Percentiles rank a stretch among this genome's conserved stretches.
phyloP scores from a whole-genome alignment of 2,113 vertebrate species.

The Boleophthalmus pectinirostris region DNA sequence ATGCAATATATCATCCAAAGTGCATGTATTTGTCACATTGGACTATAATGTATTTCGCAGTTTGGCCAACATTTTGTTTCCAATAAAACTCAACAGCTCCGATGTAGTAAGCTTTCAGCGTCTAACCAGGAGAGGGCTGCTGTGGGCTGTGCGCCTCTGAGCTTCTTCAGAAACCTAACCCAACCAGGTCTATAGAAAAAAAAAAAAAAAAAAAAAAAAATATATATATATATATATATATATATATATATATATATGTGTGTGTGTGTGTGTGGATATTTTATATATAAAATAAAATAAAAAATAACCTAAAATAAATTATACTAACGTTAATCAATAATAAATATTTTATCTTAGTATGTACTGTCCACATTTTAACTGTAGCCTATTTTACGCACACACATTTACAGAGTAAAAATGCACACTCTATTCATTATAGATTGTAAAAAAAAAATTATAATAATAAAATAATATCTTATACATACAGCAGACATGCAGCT shows the following conservation, averaged over 20 bases:
- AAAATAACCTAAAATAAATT: not conserved
- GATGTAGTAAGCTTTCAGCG: constrained; percentile 38
- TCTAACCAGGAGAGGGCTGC: constrained; percentile 82
- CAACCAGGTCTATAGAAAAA: not conserved
- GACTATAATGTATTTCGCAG: not conserved
- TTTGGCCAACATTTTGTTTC: not conserved
- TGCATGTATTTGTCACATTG: not conserved
- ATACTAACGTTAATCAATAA: not conserved
- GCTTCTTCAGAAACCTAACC: not conserved
- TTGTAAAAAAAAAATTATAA: not conserved
- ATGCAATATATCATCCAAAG: not conserved
- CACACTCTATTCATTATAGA: not conserved
- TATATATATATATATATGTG: no score
- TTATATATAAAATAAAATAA: not conserved
- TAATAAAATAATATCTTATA: not conserved
- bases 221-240: no score
- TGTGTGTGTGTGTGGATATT: not conserved
- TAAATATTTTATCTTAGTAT: no score
- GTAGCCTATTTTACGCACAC: not conserved
- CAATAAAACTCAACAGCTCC: not conserved
- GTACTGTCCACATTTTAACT: not conserved
- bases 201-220: no score
- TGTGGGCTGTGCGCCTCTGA: constrained; percentile 29
- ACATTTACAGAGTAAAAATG: not conserved
- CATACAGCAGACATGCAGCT: not conserved